Conservation (phyloP, 2,113 vertebrate genomes). For the Melanotaenia duboulayi region DNA sequence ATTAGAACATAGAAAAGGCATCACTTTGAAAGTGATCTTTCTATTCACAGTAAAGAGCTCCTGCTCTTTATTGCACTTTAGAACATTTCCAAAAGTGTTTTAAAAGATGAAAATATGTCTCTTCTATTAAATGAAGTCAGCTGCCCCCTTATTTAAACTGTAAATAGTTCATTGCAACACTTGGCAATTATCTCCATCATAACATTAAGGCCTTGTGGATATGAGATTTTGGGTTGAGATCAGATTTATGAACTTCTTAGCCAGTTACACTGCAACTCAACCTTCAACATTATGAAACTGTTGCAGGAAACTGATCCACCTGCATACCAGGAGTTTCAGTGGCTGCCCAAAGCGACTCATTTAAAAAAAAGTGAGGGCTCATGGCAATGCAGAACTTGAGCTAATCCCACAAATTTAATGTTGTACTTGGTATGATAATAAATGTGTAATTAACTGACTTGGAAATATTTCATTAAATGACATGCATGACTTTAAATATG, state of each 20-base stretch:
- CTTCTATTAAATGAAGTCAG: neutral
- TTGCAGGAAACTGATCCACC: slow-evolving; percentile 19
- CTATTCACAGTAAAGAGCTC: no score
- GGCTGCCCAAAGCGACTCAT: slow-evolving; percentile 3
- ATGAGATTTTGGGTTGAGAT: slow-evolving; percentile 8
- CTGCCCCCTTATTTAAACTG: neutral
- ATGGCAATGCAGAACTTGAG: neutral
- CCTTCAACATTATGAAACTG: slow-evolving; percentile 1
- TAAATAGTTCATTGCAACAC: neutral
- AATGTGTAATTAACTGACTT: no score
- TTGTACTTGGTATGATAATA: no score
- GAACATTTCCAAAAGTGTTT: no score
- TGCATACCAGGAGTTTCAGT: neutral
- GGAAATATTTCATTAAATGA: no score
- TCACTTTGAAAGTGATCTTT: neutral
- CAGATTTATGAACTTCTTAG: slow-evolving; percentile 31
- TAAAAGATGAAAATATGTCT: no score
- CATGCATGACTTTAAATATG: no score
- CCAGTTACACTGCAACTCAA: slow-evolving; percentile 2
- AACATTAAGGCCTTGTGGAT: neutral
- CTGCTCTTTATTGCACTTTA: no score
- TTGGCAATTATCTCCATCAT: neutral
- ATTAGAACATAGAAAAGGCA: neutral
- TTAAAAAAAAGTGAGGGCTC: neutral
- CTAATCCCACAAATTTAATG: neutral